Base-by-base conservation (phyloP, 2,888 invertebrate species). In the Amblyteles armatorius region DNA sequence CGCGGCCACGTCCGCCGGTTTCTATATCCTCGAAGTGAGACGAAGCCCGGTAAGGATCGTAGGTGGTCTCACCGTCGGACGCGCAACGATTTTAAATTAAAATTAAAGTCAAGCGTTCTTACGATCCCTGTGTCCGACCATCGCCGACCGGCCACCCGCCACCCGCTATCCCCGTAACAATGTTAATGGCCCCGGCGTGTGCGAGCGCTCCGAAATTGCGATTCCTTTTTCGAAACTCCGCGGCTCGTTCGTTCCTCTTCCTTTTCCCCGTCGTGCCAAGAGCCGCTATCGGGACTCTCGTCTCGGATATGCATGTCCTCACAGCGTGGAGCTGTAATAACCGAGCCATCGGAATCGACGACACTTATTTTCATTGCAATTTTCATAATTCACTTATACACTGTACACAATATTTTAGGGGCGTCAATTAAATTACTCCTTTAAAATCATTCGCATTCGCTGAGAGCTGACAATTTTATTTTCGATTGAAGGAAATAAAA, bases 31-130 rank as follows among this genome's bases (percentile, higher is more conserved):
- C 74, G 65, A 72, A 82, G 82, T 79, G 82, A 85, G 74, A 79
- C 68, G 82, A 82, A 82, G 65, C 50, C 40, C 65, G 73, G 77
- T 88, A 87, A 87, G 88, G 88, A 90, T 92, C 91, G 93, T 93
- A 93, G 93, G 93, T 93, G 93, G 93, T 93, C 93, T 87, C 89
- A 84, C 87, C 88, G 90, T 91, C 88, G 90, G 90, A 89, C 85
- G 89, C 90, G 89, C 91, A 90, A 92, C 90, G 91, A 92, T 92
- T 93, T 93, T 92, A 93, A 93, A 93, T 93, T 92, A 93, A 93
- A 93, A 93, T 93, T 93, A 92, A 93, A 92, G 90, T 91, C 91
- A 90, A 89, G 90, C 89, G 87, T 89, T 92, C 92, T 92, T 92
- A 91, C 88, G 89, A 88, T 87, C 90, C 88, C 85, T 89, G 87